Base-by-base conservation (phyloP, 2,113 vertebrate species). In the Melanocharis versteri region DNA sequence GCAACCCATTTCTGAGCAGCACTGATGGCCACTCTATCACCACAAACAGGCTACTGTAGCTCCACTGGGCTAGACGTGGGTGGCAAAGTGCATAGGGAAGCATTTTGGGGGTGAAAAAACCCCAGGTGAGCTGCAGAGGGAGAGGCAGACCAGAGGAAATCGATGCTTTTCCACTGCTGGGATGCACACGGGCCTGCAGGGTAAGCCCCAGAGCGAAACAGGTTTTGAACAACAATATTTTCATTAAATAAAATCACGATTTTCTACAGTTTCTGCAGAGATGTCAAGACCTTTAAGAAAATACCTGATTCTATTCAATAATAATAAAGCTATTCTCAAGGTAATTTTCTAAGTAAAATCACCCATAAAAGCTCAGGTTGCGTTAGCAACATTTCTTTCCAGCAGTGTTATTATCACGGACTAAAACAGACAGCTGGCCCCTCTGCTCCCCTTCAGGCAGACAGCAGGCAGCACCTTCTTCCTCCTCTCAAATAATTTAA, bases 141-240 rank as follows among this genome's bases (percentile, higher is more conserved):
- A 64, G 57, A 48, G 56, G 61, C n/a, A 71, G 35, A 13, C 30
- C 1, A 0, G 30, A 30, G 21, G 50, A 45, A 78, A 57, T 23
- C 0, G 0, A 37, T 4, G 0, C 23, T 50, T 78, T 70, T 18
- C 23, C 0, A 13, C 64, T 58, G 60, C 58, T 26, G 4, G 20
- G 28, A 44, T 68, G 39, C 10, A 13, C 37, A 2, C 0, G 0
- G 47, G 13, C 27, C 53, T 2, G 1, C 26, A 37, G 62, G 33
- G 30, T 16, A 26, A 76, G 7, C 28, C n/a, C 39, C 2, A 8
- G 44, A 40, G 37, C 2, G 12, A 94, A 87, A 64, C 10, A 14
- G 8, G 4, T 33, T 80, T 80, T 47, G 39, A 94, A 37, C 51
- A 93, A 37, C 45, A n/a, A 33, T 26, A 47, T 70, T 83, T 83